Evolutionary conservation across 2,797 vertebrate genomes (phyloP).

Genomic region (Rousettus madagascariensis): DNA sequence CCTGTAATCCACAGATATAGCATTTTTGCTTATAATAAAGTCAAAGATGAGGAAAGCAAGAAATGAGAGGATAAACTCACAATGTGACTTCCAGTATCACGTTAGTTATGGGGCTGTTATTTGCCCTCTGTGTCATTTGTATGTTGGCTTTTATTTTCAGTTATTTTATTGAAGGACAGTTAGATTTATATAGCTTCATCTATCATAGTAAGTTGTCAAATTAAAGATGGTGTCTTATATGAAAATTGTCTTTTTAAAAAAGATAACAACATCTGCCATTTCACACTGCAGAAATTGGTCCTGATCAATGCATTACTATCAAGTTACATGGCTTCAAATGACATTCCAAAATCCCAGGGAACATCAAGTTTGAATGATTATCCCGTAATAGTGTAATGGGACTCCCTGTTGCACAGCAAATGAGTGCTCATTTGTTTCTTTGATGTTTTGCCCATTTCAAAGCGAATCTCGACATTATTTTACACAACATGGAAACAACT

Average conservation of each 20-base stretch:
- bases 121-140: not conserved
- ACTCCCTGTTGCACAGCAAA: not conserved
- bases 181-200: not conserved
- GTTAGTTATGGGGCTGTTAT: not conserved
- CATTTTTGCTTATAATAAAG: conserved; percentile 34
- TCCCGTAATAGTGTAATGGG: not conserved
- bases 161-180: not conserved
- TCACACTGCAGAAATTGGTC: not conserved
- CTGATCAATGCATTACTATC: not conserved
- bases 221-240: not conserved
- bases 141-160: not conserved
- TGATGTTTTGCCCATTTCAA: conserved; percentile 39
- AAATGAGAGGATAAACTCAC: not conserved
- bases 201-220: not conserved
- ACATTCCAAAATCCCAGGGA: not conserved
- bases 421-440: not conserved
- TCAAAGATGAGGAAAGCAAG: not conserved
- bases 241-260: not conserved
- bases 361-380: not conserved
- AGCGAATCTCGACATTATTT: not conserved
- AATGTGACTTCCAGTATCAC: not conserved
- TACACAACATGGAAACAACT: not conserved
- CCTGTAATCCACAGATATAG: not conserved
- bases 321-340: not conserved
- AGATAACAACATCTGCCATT: not conserved